Percentiles rank a stretch among this genome's conserved stretches.
Conservation (phyloP, 2,888 invertebrate genomes). For the Dioctria linearis region DNA sequence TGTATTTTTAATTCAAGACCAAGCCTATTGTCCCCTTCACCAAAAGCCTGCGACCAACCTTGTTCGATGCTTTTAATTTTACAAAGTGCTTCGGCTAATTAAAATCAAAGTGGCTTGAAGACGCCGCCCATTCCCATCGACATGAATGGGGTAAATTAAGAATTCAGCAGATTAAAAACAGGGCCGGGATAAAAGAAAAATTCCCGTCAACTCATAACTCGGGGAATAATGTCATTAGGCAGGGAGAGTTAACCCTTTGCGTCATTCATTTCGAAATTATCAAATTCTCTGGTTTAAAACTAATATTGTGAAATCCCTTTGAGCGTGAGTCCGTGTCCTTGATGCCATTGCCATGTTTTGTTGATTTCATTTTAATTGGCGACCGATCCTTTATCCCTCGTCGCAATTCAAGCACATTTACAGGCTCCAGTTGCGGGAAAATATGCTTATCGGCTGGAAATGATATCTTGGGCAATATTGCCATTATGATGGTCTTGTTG, state of each 20-base stretch:
- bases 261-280: conserved; percentile 9
- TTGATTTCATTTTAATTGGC: conserved; percentile 41
- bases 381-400: conserved; percentile 26
- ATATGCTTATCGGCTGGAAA: conserved; percentile 26
- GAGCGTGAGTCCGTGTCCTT: background rate
- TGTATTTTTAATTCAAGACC: conserved; percentile 28
- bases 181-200: conserved; percentile 3
- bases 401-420: conserved; percentile 19
- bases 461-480: conserved; percentile 27
- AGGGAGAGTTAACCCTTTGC: conserved; percentile 16
- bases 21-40: background rate
- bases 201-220: background rate
- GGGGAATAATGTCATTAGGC: background rate
- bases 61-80: conserved; percentile 42
- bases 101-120: conserved; percentile 51
- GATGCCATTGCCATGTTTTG: conserved; percentile 29
- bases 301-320: background rate
- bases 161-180: conserved; percentile 29
- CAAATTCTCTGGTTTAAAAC: background rate
- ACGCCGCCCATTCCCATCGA: conserved; percentile 29
- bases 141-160: conserved; percentile 24
- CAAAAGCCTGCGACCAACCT: too few relatives aligned
- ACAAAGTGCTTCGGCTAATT: conserved; percentile 48
- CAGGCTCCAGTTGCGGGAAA: background rate
- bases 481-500: conserved; percentile 4